Evolutionary conservation across 2,797 vertebrate species (phyloP).

Genomic region (Neosalanx taihuensis): DNA sequence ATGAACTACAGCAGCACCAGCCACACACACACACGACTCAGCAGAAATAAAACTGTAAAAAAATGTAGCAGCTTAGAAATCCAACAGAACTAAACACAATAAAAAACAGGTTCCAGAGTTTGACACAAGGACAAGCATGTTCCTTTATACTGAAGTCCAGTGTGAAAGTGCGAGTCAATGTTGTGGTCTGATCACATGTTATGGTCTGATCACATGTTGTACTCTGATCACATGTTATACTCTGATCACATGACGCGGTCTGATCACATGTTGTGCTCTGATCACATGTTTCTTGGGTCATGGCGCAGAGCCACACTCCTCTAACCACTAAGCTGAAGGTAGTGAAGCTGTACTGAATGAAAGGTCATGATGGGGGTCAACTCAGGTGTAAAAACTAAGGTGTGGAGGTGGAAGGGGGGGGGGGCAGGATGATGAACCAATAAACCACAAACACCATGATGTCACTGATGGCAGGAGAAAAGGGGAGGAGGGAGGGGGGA

Average conservation of each 20-base stretch:
- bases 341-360: neutral
- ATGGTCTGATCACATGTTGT: no score
- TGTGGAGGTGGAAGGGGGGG: neutral
- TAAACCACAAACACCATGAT: slow-evolving; percentile 39
- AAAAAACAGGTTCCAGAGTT: no score
- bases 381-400: neutral
- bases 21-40: no score
- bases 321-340: neutral
- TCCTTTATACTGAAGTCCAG: no score
- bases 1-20: neutral
- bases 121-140: no score
- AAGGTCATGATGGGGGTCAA: neutral
- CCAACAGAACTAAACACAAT: neutral
- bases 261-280: no score
- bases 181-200: no score
- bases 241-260: no score
- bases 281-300: no score
- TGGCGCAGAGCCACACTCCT: no score
- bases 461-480: slow-evolving; percentile 26
- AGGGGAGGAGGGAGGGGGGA: slow-evolving; percentile 23
- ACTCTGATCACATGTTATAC: no score
- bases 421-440: neutral
- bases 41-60: neutral
- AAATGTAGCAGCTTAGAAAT: neutral
- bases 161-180: no score